A percentile compares a stretch with the other conserved stretches of the same genome.
These are phyloP conservation scores for Dicaeum eximium DNA, from an alignment of 2,113 vertebrate genomes.

Conservation along the genomic window DNA sequence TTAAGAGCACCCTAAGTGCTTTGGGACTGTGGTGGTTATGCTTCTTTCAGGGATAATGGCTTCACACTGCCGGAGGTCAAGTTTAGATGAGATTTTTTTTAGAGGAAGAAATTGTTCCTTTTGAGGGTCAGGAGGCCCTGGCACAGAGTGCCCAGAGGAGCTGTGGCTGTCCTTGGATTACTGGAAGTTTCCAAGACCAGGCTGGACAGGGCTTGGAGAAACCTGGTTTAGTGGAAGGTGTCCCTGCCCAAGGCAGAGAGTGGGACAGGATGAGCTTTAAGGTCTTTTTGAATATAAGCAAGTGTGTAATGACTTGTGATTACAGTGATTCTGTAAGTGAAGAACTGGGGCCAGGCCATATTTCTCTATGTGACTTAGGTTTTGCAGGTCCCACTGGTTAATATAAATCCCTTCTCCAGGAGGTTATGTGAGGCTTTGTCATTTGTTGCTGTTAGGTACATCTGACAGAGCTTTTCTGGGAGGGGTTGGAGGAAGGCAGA, in stretches of 20 bases:
- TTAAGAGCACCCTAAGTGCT: not conserved
- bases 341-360: not conserved
- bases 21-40: not conserved
- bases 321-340: not conserved
- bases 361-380: not conserved
- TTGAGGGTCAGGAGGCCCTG: not conserved
- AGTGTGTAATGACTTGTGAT: not conserved
- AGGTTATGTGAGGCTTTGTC: not conserved
- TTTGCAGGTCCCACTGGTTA: not conserved
- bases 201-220: not conserved
- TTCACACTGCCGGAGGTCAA: not conserved
- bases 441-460: not conserved
- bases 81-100: not conserved
- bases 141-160: not conserved
- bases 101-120: not conserved
- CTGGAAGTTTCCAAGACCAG: not conserved
- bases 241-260: not conserved
- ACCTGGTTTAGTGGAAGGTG: not conserved
- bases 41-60: not conserved
- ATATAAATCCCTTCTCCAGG: fast-evolving
- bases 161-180: not conserved
- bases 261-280: not conserved
- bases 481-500: not conserved
- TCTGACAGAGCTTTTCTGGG: not conserved
- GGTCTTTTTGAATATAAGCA: not conserved